phyloP scores from a whole-genome alignment of 2,888 invertebrate genomes.

The Nowickia ferox region DNA sequence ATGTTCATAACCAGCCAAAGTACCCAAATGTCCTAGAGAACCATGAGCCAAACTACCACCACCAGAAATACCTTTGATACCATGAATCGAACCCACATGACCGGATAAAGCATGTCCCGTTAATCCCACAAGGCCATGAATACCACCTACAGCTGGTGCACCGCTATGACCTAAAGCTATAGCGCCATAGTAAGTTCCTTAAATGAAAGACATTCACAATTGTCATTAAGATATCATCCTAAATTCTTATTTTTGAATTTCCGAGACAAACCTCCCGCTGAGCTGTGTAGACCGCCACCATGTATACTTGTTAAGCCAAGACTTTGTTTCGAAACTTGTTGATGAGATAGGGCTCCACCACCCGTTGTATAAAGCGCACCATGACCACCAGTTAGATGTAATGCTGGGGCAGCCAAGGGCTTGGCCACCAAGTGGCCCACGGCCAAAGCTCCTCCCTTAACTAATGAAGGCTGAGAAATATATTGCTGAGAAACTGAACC shows the following conservation, averaged over 20 bases:
- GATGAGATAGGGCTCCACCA: constrained; percentile 71
- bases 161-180: constrained; percentile 77
- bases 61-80: constrained; percentile 33
- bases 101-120: constrained; percentile 62
- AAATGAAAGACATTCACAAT: not conserved
- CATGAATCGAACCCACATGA: constrained; percentile 54
- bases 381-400: constrained; percentile 70
- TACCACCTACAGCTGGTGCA: constrained; percentile 76
- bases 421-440: constrained; percentile 74
- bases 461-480: constrained; percentile 62
- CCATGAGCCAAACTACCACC: constrained; percentile 44
- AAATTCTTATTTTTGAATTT: not conserved
- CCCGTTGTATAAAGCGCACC: constrained; percentile 52
- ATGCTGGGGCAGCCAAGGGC: constrained; percentile 30
- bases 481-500: constrained; percentile 69
- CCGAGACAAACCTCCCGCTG: constrained; percentile 34
- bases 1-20: constrained; percentile 76
- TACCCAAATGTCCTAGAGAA: constrained; percentile 67
- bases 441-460: constrained; percentile 48
- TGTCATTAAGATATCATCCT: not conserved
- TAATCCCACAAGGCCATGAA: constrained; percentile 76
- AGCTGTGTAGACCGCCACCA: constrained; percentile 46
- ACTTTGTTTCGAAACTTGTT: constrained; percentile 74
- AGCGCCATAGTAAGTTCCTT: constrained; percentile 77
- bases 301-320: constrained; percentile 54